Base-by-base conservation (phyloP, 2,797 vertebrate genomes). In the Syndactyla subalaris region DNA sequence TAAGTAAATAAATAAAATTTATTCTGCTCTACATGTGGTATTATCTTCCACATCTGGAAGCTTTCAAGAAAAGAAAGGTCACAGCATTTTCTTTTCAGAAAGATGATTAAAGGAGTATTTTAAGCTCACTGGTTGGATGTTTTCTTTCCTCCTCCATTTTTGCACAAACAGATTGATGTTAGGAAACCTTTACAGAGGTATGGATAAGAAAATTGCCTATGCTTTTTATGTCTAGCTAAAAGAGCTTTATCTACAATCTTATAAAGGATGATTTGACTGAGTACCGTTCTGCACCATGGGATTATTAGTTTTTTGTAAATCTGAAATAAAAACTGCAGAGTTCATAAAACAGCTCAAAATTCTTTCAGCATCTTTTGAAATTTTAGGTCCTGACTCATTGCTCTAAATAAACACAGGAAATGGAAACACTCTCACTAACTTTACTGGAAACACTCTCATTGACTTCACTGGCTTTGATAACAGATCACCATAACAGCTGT, bases 351-450 rank as follows among this genome's bases (percentile, higher is more conserved):
- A 72, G 57, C 26, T 85, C 34, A 72, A 70, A 88, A 38, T 30
- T 73, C 34, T 73, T 92, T 70, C 62, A 92, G 22, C 67, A 58
- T 43, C 66, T 75, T 66, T 72, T 63, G 1, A 73, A 66, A 81
- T 85, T 85, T 76, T 85, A 74, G 29, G 63, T 12, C 27, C 63
- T 91, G 81, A 91, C 51, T 85, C 41, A 65, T 16, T 85, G 71
- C 45, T 61, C n/a, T 67, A 66, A 55, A 87, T 85, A 96, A 91
- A 74, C 18, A 92, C 63, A 92, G 92, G 86, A 95, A 94, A 85
- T 71, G 21, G 67, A 85, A 92, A 81, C 23, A 80, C n/a, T 85
- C 41, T 75, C 54, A 54, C 32, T 90, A 34, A 75, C 51, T 90
- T 93, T 75, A 83, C 74, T 59, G 83, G 58, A 71, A 89, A 34